Evolutionary conservation across 2,113 vertebrate genomes (phyloP).

Genomic region (Aldabrachelys gigantea): DNA sequence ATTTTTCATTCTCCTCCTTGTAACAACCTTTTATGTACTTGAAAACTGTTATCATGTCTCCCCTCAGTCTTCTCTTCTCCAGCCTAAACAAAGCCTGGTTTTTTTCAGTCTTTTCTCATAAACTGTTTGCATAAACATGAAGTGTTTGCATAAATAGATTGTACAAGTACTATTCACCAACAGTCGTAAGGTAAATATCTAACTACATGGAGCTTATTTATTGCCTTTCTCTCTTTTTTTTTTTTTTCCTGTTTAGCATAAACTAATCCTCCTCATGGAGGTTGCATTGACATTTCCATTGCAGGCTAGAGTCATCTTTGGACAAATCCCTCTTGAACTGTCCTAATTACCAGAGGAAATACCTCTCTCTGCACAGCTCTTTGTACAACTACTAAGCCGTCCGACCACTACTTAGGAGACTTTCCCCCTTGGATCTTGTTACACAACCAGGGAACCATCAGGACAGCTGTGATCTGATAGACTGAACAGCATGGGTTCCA

Average conservation of each 20-base stretch:
- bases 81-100: background rate
- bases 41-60: background rate
- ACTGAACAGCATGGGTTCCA: background rate
- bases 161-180: background rate
- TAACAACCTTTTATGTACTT: background rate
- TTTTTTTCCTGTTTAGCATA: conserved; percentile 7
- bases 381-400: background rate
- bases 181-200: background rate
- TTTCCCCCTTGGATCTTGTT: background rate
- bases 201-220: background rate
- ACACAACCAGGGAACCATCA: background rate
- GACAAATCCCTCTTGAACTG: background rate
- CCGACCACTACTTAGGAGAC: background rate
- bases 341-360: background rate
- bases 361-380: background rate
- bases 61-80: background rate
- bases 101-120: background rate
- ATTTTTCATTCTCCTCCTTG: background rate
- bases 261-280: background rate
- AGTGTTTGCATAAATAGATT: background rate
- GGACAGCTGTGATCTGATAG: background rate
- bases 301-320: background rate
- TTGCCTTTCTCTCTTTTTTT: background rate
- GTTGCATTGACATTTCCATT: background rate
- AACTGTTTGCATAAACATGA: background rate